Conservation (phyloP, 2,113 vertebrate genomes). For the Myrmophylax atrothorax region DNA sequence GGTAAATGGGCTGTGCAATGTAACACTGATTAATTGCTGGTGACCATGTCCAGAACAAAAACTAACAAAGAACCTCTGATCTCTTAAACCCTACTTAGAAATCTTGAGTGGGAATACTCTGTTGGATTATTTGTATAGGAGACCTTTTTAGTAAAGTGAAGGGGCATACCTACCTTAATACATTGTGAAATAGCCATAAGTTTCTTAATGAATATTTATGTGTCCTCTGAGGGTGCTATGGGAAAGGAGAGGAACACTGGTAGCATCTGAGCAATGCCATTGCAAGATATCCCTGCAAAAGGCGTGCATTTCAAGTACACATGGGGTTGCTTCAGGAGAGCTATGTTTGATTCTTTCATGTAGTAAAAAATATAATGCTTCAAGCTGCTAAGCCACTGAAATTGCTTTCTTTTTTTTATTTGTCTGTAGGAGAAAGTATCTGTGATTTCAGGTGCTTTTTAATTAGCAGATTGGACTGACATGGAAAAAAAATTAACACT, state of each 20-base stretch:
- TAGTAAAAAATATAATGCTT: neutral
- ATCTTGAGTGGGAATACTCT: neutral
- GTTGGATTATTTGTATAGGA: neutral
- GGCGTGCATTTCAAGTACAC: neutral
- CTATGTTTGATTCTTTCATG: neutral
- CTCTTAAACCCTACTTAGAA: neutral
- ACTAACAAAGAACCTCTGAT: neutral
- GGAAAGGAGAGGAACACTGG: neutral
- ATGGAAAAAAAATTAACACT: fast-evolving
- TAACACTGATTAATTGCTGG: neutral
- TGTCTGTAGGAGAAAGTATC: neutral
- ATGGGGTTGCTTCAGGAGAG: neutral
- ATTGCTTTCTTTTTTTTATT: too few relatives aligned
- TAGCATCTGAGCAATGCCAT: neutral
- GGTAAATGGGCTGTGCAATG: neutral
- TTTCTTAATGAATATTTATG: neutral
- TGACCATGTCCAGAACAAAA: neutral
- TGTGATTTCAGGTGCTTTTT: neutral
- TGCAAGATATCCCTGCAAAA: neutral
- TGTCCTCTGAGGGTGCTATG: neutral
- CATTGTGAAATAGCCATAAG: neutral
- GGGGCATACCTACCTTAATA: neutral
- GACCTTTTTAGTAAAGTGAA: neutral
- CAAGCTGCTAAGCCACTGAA: neutral
- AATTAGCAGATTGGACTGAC: neutral